Conservation (phyloP, 1,140 invertebrate species). For the Nasonia vitripennis region DNA sequence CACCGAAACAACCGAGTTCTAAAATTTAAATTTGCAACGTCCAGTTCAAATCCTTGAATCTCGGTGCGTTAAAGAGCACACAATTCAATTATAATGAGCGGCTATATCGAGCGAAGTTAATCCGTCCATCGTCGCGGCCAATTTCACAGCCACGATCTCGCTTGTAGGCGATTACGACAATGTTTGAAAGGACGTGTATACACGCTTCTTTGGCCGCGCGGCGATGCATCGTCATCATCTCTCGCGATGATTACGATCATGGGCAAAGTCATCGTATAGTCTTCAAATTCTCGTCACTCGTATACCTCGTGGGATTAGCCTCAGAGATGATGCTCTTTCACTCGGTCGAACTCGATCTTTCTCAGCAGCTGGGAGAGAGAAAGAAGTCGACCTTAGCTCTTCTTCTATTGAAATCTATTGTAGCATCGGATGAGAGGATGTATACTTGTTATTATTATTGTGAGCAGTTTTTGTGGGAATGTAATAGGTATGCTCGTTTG, state of each 20-base stretch:
- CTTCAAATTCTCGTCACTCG: conserved; percentile 12
- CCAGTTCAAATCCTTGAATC: too few relatives aligned
- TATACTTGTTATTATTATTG: too few relatives aligned
- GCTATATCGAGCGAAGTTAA: background rate
- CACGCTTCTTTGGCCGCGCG: background rate
- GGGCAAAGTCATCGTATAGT: background rate
- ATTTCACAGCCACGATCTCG: background rate
- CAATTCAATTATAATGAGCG: background rate
- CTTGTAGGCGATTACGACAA: conserved; percentile 26
- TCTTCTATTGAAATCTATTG: background rate
- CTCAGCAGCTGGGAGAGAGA: background rate
- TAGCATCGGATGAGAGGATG: background rate
- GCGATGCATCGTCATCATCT: conserved; percentile 25
- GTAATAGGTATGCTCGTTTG: too few relatives aligned
- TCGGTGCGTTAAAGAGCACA: background rate
- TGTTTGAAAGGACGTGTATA: conserved; percentile 5
- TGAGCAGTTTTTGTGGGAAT: background rate
- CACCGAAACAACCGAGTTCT: too few relatives aligned
- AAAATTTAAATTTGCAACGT: too few relatives aligned
- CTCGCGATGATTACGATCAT: conserved; percentile 1
- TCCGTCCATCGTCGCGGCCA: background rate
- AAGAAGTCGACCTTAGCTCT: background rate
- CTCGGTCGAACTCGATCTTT: background rate
- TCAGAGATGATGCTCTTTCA: conserved; percentile 18
- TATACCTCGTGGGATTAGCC: conserved; percentile 19